Conservation (phyloP, 2,113 vertebrate species). For the Hyla sarda region DNA sequence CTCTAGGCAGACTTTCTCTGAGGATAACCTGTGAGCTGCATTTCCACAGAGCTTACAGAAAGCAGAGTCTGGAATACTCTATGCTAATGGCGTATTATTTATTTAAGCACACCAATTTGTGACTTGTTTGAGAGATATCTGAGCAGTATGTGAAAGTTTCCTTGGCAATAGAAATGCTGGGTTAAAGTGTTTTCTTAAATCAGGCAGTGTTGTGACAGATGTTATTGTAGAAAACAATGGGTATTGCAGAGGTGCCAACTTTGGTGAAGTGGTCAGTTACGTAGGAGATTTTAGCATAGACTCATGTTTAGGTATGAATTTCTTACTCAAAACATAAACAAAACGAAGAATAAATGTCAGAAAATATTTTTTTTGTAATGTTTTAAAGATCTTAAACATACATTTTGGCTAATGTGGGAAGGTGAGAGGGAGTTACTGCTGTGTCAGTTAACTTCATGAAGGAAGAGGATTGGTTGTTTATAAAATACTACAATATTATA, state of each 20-base stretch:
- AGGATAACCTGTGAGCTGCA: too few species aligned
- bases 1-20: too few species aligned
- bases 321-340: background rate
- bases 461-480: background rate
- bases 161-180: background rate
- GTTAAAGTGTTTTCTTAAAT: background rate
- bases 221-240: slow-evolving; percentile 20
- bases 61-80: background rate
- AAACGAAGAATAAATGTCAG: background rate
- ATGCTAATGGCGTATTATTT: background rate
- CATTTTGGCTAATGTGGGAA: background rate
- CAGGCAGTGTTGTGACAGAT: background rate
- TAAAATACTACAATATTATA: too few species aligned
- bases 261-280: background rate
- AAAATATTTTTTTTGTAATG: background rate
- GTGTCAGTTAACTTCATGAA: background rate
- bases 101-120: background rate
- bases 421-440: background rate
- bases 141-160: background rate
- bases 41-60: too few species aligned
- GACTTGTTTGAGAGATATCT: background rate
- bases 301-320: background rate
- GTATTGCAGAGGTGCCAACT: background rate
- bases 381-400: background rate
- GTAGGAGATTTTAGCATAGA: background rate